Evolutionary conservation across 2,888 invertebrate species (phyloP).

Genomic region (Serripes groenlandicus): DNA sequence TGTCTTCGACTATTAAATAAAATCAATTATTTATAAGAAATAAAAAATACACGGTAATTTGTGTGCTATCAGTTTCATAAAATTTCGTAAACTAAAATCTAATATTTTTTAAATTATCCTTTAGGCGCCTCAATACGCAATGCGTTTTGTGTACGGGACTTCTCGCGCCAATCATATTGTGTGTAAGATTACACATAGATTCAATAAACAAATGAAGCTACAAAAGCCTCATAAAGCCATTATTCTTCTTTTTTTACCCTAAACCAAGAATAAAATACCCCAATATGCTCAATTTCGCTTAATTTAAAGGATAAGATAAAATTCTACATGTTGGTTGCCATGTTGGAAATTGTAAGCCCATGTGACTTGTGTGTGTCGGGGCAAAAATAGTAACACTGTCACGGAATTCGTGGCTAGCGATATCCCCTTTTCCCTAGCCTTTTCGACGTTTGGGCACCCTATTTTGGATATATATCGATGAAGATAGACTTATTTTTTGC

Average conservation of each 20-base stretch:
- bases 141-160: conserved; percentile 60
- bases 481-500: conserved; percentile 31
- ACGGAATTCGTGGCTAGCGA: conserved; percentile 61
- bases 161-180: conserved; percentile 65
- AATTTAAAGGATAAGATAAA: background rate
- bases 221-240: background rate
- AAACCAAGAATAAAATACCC: too few species aligned
- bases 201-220: background rate
- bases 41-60: too few species aligned
- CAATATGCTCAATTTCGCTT: too few species aligned
- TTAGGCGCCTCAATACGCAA: conserved; percentile 48
- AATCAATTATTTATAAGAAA: too few species aligned
- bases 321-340: conserved; percentile 78
- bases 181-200: conserved; percentile 26
- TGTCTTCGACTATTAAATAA: background rate
- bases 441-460: conserved; percentile 51
- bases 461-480: conserved; percentile 58
- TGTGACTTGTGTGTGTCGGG: conserved; percentile 77
- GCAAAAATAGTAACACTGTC: conserved; percentile 70
- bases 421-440: conserved; percentile 55
- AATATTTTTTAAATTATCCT: conserved; percentile 21
- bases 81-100: background rate
- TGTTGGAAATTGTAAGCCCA: conserved; percentile 80
- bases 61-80: background rate
- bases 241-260: background rate